These are phyloP conservation scores for Drosophila ananassae DNA, from an alignment of 1,140 invertebrate genomes.

Conservation along the genomic window DNA sequence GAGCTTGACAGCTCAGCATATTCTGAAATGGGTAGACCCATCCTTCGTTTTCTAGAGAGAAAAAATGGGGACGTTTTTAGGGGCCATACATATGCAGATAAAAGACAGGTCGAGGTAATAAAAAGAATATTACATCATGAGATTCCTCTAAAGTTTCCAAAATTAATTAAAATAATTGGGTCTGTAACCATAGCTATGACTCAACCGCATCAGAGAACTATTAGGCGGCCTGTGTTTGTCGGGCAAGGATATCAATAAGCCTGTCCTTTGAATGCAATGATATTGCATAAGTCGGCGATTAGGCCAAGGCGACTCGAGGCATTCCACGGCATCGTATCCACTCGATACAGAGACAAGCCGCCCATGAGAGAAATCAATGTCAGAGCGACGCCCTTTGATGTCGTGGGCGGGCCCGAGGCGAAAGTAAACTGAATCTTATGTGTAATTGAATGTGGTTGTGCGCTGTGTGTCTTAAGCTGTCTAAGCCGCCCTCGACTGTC, in stretches of 20 bases:
- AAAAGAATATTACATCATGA: neutral
- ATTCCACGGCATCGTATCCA: neutral
- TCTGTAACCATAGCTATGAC: neutral
- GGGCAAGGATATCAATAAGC: constrained; percentile 21
- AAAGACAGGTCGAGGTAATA: constrained; percentile 6
- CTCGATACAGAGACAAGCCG: constrained; percentile 4
- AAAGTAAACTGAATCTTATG: constrained; percentile 46
- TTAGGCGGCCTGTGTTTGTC: neutral
- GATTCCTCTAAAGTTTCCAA: neutral
- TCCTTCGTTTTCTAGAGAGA: constrained; percentile 3
- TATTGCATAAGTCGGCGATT: constrained; percentile 54
- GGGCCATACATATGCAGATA: constrained; percentile 25
- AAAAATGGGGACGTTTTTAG: constrained; percentile 13
- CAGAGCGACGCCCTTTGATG: constrained; percentile 60
- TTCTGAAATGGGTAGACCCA: constrained; percentile 41
- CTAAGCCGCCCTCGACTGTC: constrained; percentile 32
- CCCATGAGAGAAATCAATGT: constrained; percentile 28
- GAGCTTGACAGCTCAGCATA: constrained; percentile 45
- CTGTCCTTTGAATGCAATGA: constrained; percentile 41
- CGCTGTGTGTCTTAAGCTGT: constrained; percentile 25
- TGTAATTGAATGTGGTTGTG: constrained; percentile 68
- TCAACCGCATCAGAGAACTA: neutral
- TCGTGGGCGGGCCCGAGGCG: constrained; percentile 40
- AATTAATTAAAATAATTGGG: neutral
- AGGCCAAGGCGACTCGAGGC: constrained; percentile 27